Percentiles rank a stretch among this genome's conserved stretches.
These are phyloP conservation scores for Hepsetus odoe DNA, from an alignment of 2,113 vertebrate genomes.

Conservation along the genomic window DNA sequence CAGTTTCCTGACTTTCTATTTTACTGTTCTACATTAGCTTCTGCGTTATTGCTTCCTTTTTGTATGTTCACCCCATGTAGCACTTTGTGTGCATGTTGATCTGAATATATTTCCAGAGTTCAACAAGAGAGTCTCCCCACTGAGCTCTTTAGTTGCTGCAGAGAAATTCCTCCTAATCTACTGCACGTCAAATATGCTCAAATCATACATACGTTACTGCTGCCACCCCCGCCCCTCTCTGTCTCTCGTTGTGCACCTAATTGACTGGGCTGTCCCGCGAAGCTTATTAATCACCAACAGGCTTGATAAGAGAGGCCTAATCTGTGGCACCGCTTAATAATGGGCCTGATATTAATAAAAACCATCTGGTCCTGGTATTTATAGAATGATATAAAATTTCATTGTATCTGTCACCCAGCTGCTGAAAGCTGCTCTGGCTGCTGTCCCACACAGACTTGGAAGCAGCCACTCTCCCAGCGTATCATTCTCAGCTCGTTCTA, in stretches of 20 bases:
- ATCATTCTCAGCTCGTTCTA: neutral
- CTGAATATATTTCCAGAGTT: constrained; percentile 52
- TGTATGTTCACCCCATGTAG: too few species aligned
- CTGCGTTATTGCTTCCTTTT: too few species aligned
- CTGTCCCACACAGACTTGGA: constrained; percentile 63
- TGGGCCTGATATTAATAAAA: constrained; percentile 70
- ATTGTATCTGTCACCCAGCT: constrained; percentile 78
- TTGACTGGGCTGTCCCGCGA: constrained; percentile 35
- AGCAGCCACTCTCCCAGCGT: constrained; percentile 36
- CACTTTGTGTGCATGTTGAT: too few species aligned
- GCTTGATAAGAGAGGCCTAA: constrained; percentile 65
- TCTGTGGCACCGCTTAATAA: constrained; percentile 66
- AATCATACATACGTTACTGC: constrained; percentile 52
- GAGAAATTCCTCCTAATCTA: constrained; percentile 54
- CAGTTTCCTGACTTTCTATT: too few species aligned
- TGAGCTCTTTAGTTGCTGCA: constrained; percentile 22
- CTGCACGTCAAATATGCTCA: constrained; percentile 56
- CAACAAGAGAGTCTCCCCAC: constrained; percentile 53
- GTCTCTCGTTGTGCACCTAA: constrained; percentile 32
- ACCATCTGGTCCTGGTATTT: constrained; percentile 75
- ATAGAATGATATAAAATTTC: constrained; percentile 79
- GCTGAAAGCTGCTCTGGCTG: constrained; percentile 71
- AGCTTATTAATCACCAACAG: constrained; percentile 55
- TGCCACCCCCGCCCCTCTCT: constrained; percentile 23
- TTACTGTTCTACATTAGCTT: too few species aligned